These are phyloP conservation scores for Osmerus mordax DNA, from an alignment of 2,113 vertebrate species.

Conservation along the genomic window DNA sequence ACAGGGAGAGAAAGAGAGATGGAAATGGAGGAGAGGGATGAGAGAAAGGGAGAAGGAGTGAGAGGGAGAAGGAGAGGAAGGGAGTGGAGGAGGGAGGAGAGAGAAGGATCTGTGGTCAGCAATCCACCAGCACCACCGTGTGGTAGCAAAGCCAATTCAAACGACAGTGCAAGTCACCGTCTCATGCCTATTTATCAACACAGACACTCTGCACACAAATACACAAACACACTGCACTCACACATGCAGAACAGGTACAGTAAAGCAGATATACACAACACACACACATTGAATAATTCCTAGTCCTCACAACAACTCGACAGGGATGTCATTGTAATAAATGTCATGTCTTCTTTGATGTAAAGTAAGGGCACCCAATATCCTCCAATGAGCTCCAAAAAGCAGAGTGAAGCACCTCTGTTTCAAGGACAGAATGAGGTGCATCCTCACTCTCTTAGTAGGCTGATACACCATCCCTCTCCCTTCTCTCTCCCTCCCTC, in stretches of 20 bases:
- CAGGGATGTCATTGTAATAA: neutral
- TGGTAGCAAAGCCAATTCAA: conserved; percentile 47
- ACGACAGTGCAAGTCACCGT: neutral
- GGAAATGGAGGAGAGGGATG: neutral
- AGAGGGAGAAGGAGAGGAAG: neutral
- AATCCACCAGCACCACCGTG: conserved; percentile 83
- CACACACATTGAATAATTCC: neutral
- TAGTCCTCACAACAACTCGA: neutral
- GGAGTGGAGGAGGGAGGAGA: neutral
- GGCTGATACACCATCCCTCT: neutral
- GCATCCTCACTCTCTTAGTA: neutral
- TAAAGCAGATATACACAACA: neutral
- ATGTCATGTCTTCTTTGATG: neutral
- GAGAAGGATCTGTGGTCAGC: conserved; percentile 32
- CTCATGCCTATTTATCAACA: neutral
- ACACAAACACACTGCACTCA: neutral
- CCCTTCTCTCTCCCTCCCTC: neutral
- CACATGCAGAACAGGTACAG: neutral
- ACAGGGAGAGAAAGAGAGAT: neutral
- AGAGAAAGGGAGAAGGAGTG: conserved; percentile 28
- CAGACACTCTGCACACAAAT: neutral
- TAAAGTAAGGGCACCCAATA: neutral
- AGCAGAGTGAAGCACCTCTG: neutral
- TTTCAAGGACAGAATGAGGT: neutral
- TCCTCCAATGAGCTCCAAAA: neutral